Evolutionary conservation across 2,888 invertebrate species (phyloP).

Genomic region (Thera britannica): DNA sequence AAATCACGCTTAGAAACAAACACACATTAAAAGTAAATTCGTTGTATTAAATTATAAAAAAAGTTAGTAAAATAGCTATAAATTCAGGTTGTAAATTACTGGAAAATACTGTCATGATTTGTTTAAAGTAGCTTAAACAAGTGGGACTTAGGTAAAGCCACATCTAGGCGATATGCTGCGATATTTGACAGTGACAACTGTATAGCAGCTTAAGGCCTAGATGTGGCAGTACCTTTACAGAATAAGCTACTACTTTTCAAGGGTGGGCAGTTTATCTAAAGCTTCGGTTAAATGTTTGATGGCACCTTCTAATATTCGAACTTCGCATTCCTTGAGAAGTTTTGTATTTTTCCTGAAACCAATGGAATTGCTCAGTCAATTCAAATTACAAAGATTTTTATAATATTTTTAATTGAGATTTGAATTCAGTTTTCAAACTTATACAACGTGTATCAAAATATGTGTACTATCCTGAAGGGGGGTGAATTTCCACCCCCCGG

Average conservation of each 20-base stretch:
- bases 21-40: slow-evolving; percentile 50
- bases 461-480: no score
- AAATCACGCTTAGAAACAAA: slow-evolving; percentile 42
- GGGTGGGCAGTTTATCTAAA: slow-evolving; percentile 60
- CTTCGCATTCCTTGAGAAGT: slow-evolving; percentile 75
- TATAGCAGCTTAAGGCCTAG: no score
- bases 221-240: not conserved
- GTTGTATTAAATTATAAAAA: slow-evolving; percentile 43
- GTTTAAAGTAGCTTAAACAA: slow-evolving; percentile 34
- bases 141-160: not conserved
- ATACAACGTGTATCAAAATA: no score
- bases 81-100: slow-evolving; percentile 35
- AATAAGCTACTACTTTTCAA: slow-evolving; percentile 34
- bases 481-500: no score
- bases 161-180: no score
- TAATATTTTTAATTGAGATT: no score
- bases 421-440: no score
- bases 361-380: slow-evolving; percentile 4
- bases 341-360: slow-evolving; percentile 71
- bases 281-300: slow-evolving; percentile 66
- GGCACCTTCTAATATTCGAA: slow-evolving; percentile 74
- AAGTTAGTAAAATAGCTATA: slow-evolving; percentile 36
- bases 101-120: slow-evolving; percentile 64
- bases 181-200: no score
- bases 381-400: no score